Conservation (phyloP, 2,888 invertebrate genomes). For the Orgyia antiqua region DNA sequence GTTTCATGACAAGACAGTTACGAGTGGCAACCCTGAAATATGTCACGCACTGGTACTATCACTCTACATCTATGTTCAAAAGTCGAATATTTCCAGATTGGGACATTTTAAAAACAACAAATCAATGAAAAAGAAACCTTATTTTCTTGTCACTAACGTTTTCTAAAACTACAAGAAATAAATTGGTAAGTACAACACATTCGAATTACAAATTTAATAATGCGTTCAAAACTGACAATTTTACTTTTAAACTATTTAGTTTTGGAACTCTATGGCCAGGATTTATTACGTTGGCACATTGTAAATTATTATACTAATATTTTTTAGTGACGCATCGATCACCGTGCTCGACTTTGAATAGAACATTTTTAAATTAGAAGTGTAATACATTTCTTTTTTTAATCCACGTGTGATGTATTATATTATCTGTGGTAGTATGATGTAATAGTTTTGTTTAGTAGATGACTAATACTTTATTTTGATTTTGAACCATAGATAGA, state of each 20-base stretch:
- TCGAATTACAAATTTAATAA: conserved; percentile 19
- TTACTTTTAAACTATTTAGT: conserved; percentile 19
- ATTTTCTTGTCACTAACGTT: conserved; percentile 17
- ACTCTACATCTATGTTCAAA: conserved; percentile 60
- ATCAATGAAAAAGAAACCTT: conserved; percentile 27
- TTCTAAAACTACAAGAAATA: conserved; percentile 1
- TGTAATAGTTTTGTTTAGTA: conserved; percentile 19
- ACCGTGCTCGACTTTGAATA: conserved; percentile 48
- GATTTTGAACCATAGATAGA: background rate
- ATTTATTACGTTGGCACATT: conserved; percentile 17
- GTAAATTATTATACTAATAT: conserved; percentile 50
- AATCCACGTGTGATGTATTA: conserved; percentile 44
- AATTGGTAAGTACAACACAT: conserved; percentile 20
- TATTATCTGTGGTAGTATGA: too few relatives aligned
- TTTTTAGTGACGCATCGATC: conserved; percentile 60
- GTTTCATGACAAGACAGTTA: conserved; percentile 5
- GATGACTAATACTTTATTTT: conserved; percentile 5
- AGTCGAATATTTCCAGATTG: conserved; percentile 60
- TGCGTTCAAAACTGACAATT: conserved; percentile 12
- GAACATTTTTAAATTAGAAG: conserved; percentile 53
- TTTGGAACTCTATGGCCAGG: conserved; percentile 6
- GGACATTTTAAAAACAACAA: conserved; percentile 11
- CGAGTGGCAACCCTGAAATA: conserved; percentile 45
- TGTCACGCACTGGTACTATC: conserved; percentile 56
- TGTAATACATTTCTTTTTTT: conserved; percentile 44